Evolutionary conservation across 1,140 invertebrate genomes (phyloP), one percentile per base, ranked within the genome.

Genomic region (Ladona fulva): DNA sequence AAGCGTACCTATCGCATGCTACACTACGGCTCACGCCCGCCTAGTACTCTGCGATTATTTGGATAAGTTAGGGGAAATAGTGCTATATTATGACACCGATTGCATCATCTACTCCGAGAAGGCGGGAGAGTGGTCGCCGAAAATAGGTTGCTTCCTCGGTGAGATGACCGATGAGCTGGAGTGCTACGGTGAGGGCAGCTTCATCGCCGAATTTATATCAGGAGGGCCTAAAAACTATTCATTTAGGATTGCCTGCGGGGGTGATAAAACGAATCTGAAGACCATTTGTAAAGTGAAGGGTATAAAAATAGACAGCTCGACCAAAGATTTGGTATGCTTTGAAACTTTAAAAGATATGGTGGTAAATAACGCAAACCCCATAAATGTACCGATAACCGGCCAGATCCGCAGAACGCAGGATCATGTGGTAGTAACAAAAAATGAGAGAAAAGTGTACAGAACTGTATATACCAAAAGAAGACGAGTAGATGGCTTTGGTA

Each of bases 71-170:
- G 81, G 79, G 24, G 59, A 80, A 0, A 75, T 81, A 42, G 83
- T 83, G 5, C 76, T 86, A 3, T 87, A 87, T 78, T 84, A 80
- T 37, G 86, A 87, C 78, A 87, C 85, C 3, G 86, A 87, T 79
- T 80, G 77, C 22, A 74, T 83, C 24, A 81, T 84, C 42, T 85
- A 82, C 76, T 25, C 81, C 3, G 75, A 78, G 14, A 79, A 59
- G 24, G 6, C 8, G 5, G 79, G 76, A 14, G 74, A 80, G 42
- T 78, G 80, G 42, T 77, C 81, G 44, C 77, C 80, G 29, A 79
- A 78, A 0, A 79, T 79, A 10, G 83, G 83, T 22, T 76, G 78
- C 29, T 82, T 81, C 80, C 44, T 86, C 10, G 84, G 83, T 0
- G 82, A 84, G 22, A 76, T 83, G 78, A 84, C 81, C 8, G 81